phyloP scores from a whole-genome alignment of 2,888 invertebrate species.

The Microplitis deprimator region DNA sequence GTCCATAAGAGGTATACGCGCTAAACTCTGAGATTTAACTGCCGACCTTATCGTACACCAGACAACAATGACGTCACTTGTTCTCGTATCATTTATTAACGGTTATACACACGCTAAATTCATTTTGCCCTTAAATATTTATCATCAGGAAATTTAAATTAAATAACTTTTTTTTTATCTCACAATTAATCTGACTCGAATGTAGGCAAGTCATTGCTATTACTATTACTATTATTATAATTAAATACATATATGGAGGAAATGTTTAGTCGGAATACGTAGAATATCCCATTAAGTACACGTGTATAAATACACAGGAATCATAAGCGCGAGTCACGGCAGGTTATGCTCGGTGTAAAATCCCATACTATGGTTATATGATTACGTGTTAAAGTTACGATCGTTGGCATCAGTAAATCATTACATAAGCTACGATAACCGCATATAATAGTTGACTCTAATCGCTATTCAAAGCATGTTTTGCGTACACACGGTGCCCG shows the following conservation, averaged over 20 bases:
- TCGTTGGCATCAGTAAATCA: not conserved
- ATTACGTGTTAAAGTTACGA: constrained; percentile 1
- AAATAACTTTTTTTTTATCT: no score
- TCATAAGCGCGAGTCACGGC: not conserved
- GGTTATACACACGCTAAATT: not conserved
- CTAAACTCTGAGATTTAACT: not conserved
- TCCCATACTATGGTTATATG: not conserved
- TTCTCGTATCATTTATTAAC: not conserved
- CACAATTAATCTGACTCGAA: not conserved
- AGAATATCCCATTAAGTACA: not conserved
- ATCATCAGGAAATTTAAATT: not conserved
- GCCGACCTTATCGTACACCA: not conserved
- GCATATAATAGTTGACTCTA: not conserved
- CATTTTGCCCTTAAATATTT: not conserved
- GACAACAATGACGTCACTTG: not conserved
- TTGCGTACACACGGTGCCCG: not conserved
- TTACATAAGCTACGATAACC: not conserved
- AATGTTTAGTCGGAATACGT: not conserved
- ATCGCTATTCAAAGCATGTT: not conserved
- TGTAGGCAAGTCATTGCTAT: not conserved
- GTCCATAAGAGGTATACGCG: not conserved
- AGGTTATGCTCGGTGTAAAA: not conserved
- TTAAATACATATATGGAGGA: not conserved
- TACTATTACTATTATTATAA: not conserved
- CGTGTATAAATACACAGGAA: not conserved